These are phyloP conservation scores for Cyanoramphus novaezelandiae DNA, from an alignment of 2,113 vertebrate species.

Conservation along the genomic window DNA sequence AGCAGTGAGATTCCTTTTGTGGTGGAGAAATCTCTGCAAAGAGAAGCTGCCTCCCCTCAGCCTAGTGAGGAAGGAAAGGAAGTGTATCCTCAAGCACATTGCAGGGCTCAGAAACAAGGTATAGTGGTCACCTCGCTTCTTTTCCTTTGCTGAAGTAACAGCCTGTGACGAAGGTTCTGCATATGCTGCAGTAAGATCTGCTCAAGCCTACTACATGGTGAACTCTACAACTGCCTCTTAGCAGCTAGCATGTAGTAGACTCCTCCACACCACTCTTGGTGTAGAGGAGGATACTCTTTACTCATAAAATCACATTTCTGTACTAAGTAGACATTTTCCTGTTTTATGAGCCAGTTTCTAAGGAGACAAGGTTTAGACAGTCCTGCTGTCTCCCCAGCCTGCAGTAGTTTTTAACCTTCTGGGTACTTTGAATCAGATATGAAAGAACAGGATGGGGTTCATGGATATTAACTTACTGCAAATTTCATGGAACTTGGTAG, in stretches of 20 bases:
- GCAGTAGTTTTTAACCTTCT: not conserved
- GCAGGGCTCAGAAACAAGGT: not conserved
- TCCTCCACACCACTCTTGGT: not conserved
- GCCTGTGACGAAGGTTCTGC: not conserved
- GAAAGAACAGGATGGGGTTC: not conserved
- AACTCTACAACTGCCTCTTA: not conserved
- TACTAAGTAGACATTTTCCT: not conserved
- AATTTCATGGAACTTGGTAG: not conserved
- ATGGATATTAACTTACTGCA: not conserved
- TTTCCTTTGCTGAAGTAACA: not conserved
- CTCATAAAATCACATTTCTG: not conserved
- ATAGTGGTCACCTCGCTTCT: accelerated
- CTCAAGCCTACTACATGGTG: not conserved
- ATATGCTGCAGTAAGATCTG: not conserved
- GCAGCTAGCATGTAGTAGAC: not conserved
- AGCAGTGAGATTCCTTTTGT: not conserved
- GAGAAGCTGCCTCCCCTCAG: not conserved
- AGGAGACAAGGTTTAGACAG: not conserved
- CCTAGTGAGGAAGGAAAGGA: not conserved
- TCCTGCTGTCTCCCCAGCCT: not conserved
- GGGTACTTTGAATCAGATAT: not conserved
- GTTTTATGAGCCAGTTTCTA: not conserved
- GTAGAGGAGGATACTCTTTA: not conserved
- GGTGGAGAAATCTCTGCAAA: not conserved
- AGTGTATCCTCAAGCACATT: not conserved